phyloP scores from a whole-genome alignment of 1,140 invertebrate genomes.

The Dysdera silvatica region DNA sequence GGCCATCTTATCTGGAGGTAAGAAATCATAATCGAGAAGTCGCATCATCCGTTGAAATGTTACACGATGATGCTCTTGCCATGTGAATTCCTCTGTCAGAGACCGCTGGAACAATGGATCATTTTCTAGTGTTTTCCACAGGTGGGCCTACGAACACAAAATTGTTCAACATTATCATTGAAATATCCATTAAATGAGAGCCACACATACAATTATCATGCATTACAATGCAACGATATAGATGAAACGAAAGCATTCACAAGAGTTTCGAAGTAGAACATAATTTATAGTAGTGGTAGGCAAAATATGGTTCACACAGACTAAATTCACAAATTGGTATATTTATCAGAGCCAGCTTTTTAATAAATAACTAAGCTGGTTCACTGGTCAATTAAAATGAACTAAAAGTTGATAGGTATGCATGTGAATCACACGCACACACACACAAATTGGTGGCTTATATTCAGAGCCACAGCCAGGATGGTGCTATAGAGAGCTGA shows the following conservation, averaged over 20 bases:
- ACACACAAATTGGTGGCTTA: too few species aligned
- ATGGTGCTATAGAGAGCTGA: too few species aligned
- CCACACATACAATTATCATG: background rate
- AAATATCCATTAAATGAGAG: conserved; percentile 33
- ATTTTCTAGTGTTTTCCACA: conserved; percentile 68
- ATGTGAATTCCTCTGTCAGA: conserved; percentile 48
- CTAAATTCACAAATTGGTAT: background rate
- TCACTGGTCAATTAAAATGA: too few species aligned
- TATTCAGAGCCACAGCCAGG: too few species aligned
- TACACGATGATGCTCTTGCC: conserved; percentile 62
- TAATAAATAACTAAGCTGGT: too few species aligned
- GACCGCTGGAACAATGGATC: conserved; percentile 65
- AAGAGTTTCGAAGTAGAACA: background rate
- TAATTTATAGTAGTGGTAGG: background rate
- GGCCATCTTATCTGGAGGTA: conserved; percentile 52
- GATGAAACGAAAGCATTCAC: background rate
- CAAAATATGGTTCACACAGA: background rate
- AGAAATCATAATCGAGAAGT: conserved; percentile 56
- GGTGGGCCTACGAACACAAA: conserved; percentile 70
- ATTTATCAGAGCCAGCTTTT: too few species aligned
- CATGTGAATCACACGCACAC: too few species aligned
- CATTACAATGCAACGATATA: background rate
- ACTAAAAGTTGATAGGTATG: too few species aligned
- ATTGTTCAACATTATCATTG: too few species aligned
- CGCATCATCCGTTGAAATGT: conserved; percentile 54